Evolutionary conservation across 2,113 vertebrate genomes (phyloP).

Genomic region (Mus spicilegus): DNA sequence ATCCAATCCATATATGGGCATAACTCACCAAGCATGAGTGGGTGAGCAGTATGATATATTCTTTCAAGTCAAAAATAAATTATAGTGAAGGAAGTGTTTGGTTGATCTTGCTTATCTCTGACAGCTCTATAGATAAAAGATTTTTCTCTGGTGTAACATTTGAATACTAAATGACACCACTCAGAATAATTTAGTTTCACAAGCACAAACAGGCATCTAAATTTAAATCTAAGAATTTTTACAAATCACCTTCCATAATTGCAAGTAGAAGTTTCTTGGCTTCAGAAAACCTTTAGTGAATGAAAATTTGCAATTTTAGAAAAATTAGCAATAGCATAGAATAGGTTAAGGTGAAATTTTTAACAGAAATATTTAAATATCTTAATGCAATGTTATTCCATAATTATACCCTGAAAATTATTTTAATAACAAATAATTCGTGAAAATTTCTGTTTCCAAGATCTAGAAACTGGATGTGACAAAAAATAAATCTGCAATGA

Average conservation of each 20-base stretch:
- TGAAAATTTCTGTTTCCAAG: constrained; percentile 81
- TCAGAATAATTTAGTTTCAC: constrained; percentile 30
- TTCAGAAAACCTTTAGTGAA: constrained; percentile 27
- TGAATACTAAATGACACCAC: constrained; percentile 47
- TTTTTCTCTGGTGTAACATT: background rate
- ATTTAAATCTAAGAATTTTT: constrained; percentile 52
- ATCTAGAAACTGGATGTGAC: constrained; percentile 62
- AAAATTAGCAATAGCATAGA: constrained; percentile 67
- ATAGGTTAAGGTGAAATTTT: constrained; percentile 55
- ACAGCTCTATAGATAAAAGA: constrained; percentile 70
- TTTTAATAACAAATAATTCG: constrained; percentile 82
- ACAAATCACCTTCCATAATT: background rate
- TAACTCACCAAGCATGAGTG: constrained; percentile 13
- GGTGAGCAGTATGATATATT: constrained; percentile 43
- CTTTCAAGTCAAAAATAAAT: constrained; percentile 77
- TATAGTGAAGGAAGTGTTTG: constrained; percentile 59
- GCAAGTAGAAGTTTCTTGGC: background rate
- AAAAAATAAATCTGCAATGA: constrained; percentile 59
- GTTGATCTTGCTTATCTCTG: constrained; percentile 63
- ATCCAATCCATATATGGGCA: background rate
- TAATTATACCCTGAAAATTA: constrained; percentile 79
- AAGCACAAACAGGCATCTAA: constrained; percentile 10
- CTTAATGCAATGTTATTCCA: constrained; percentile 77
- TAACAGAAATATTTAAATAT: constrained; percentile 67
- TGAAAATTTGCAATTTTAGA: constrained; percentile 1